Evolutionary conservation across 2,113 vertebrate species (phyloP).

Genomic region (Myotis brandtii): DNA sequence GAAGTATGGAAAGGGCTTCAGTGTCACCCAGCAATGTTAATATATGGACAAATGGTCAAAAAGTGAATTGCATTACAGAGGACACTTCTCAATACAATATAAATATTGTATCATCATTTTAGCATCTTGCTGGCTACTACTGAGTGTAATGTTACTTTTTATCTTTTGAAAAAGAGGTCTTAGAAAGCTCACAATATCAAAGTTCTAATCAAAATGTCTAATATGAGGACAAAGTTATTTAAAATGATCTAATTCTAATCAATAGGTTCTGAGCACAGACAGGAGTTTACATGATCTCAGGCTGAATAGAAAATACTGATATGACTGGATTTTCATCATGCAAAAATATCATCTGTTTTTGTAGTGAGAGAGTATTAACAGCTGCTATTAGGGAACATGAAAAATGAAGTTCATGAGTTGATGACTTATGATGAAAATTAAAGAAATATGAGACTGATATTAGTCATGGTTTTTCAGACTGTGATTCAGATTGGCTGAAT

Average conservation of each 20-base stretch:
- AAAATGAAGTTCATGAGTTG: background rate
- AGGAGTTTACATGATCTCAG: background rate
- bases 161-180: background rate
- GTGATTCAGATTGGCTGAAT: background rate
- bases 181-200: background rate
- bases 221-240: background rate
- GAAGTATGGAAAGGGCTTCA: slow-evolving; percentile 74
- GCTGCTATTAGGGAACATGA: background rate
- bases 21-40: slow-evolving; percentile 80
- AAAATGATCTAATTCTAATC: background rate
- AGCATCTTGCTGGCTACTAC: background rate
- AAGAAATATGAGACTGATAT: background rate
- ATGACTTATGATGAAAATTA: slow-evolving; percentile 21
- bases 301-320: background rate
- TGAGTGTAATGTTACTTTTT: background rate
- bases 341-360: background rate
- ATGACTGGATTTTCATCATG: background rate
- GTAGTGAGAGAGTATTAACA: background rate
- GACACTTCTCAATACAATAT: slow-evolving; percentile 67
- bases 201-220: slow-evolving; percentile 34
- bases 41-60: slow-evolving; percentile 78
- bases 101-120: slow-evolving; percentile 62
- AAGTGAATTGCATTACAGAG: slow-evolving; percentile 75
- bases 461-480: background rate
- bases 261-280: background rate